phyloP scores from a whole-genome alignment of 2,797 vertebrate species.

The Amazona finschi region DNA sequence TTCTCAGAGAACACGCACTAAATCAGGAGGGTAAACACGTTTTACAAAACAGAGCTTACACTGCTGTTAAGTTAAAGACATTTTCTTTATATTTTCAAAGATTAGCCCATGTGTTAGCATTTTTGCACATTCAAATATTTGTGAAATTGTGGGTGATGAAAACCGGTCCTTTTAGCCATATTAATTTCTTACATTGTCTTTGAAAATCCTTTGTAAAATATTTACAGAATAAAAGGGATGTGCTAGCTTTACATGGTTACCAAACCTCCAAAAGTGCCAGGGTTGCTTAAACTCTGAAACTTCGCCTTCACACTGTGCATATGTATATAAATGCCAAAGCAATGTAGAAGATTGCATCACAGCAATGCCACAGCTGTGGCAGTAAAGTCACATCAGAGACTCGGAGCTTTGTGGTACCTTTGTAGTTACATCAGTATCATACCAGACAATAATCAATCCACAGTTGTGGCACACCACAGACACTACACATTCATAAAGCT shows the following conservation, averaged over 20 bases:
- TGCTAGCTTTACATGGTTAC: not conserved
- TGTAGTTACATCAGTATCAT: not conserved
- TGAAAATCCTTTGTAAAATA: not conserved
- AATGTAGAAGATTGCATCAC: accelerated
- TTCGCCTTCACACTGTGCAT: not conserved
- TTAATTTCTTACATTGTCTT: not conserved
- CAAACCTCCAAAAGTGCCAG: not conserved
- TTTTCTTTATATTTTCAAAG: not conserved
- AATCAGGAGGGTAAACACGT: not conserved
- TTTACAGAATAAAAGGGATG: not conserved
- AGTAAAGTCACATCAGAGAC: not conserved
- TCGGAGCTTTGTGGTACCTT: accelerated
- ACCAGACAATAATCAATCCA: not conserved
- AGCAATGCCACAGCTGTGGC: not conserved
- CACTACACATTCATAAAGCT: not conserved
- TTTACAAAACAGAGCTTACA: not conserved
- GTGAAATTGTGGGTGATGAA: not conserved
- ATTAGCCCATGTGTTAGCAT: not conserved
- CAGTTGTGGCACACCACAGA: not conserved
- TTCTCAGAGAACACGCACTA: not conserved
- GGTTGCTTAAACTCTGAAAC: not conserved
- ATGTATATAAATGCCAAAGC: not conserved
- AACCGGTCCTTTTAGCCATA: not conserved
- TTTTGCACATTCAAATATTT: not conserved
- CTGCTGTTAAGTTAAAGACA: not conserved